Conservation (phyloP, 2,113 vertebrate species). For the Seriola aureovittata region DNA sequence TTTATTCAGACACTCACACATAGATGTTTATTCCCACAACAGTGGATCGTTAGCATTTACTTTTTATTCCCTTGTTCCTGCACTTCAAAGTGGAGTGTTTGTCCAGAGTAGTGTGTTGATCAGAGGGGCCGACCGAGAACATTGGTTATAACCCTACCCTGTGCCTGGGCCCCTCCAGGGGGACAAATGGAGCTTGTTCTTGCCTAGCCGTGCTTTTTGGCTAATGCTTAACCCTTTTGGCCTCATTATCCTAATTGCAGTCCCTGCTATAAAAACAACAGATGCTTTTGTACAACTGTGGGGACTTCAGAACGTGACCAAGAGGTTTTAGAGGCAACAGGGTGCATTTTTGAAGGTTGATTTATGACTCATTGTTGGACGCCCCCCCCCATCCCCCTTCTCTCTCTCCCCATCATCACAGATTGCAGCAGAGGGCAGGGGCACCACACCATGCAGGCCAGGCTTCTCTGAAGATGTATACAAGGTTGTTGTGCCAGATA, state of each 20-base stretch:
- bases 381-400: neutral
- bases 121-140: constrained; percentile 84
- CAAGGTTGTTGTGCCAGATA: constrained; percentile 89
- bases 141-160: constrained; percentile 82
- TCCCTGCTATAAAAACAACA: constrained; percentile 88
- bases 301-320: constrained; percentile 77
- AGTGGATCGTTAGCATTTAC: constrained; percentile 53
- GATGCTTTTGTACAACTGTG: constrained; percentile 84
- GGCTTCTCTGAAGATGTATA: constrained; percentile 97
- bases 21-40: constrained; percentile 49
- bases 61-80: constrained; percentile 69
- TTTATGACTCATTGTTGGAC: constrained; percentile 74
- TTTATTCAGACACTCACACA: constrained; percentile 47
- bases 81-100: constrained; percentile 82
- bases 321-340: constrained; percentile 75
- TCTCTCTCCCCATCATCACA: constrained; percentile 81
- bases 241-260: constrained; percentile 89
- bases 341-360: constrained; percentile 76
- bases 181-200: constrained; percentile 93
- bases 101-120: constrained; percentile 84
- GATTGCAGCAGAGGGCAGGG: constrained; percentile 91
- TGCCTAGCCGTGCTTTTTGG: constrained; percentile 87
- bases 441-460: constrained; percentile 90
- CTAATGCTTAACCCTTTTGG: constrained; percentile 95
- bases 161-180: constrained; percentile 76